Base-by-base conservation (phyloP, 2,888 invertebrate genomes). In the Ecliptopera silaceata region DNA sequence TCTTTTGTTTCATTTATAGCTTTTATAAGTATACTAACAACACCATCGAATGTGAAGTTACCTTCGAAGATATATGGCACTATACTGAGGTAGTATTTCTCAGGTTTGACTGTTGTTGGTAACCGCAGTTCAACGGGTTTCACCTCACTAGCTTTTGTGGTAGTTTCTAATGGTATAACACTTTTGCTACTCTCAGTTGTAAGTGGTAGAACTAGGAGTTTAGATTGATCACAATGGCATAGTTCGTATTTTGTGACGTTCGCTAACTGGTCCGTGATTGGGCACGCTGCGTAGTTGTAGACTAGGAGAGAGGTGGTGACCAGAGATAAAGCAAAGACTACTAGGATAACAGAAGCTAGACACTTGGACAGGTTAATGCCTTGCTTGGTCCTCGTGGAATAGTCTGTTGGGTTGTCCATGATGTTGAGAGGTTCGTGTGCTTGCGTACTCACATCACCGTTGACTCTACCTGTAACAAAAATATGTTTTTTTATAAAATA, bases 21-120 rank as follows among this genome's bases (percentile, higher is more conserved):
- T 56, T 93, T 90, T 45, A 97, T 75, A 13, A 92, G 71, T 61
- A 95, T 93, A 69, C 92, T 92, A 1, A 95, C 93, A 80, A 93
- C 93, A 36, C 97, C 97, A 61, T 93, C 89, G 74, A 96, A 96
- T 11, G 95, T 96, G 68, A 96, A 97, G 75, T 96, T 96, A 1
- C 94, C 94, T 73, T 94, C 94, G 71, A 88, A 90, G 56, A 97
- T 92, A 69, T 94, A 95, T 0, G 97, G 97, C 36, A 94, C 93
- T 56, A 97, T 84, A 63, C 93, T 92, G 3, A 97, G 81, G 60
- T 93, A 92, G 74, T 97, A 97, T 22, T 92, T 93, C 39, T 94
- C 88, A 1, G 97, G 97, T 47, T 92, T 82, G 0, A 96, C 85
- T 38, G 93, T 90, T 51, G 83, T 92, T 0, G 97, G 96, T 57